These are phyloP conservation scores for Dryoscopus gambensis DNA, from an alignment of 2,113 vertebrate species.

Conservation along the genomic window DNA sequence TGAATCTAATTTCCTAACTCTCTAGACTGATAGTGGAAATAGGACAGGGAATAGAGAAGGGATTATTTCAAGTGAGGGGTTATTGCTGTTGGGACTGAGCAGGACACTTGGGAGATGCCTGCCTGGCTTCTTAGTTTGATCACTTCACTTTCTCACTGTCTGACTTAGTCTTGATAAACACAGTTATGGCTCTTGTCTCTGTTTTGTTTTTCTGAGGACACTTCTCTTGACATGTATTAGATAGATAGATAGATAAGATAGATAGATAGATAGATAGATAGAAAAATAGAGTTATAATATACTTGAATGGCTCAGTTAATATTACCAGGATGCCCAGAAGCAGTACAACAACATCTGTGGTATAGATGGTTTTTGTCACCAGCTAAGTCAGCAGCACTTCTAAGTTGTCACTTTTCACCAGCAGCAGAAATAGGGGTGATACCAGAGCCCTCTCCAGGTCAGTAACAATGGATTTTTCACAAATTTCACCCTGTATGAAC, in stretches of 20 bases:
- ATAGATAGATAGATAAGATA: not conserved
- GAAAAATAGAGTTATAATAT: not conserved
- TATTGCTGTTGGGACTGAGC: not conserved
- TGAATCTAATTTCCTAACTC: not conserved
- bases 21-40: not conserved
- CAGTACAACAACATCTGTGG: not conserved
- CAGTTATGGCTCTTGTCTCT: not conserved
- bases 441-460: not conserved
- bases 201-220: not conserved
- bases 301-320: not conserved
- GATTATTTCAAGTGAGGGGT: not conserved
- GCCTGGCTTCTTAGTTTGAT: not conserved
- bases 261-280: not conserved
- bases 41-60: not conserved
- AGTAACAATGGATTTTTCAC: not conserved
- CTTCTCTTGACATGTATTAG: not conserved
- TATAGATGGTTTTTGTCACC: not conserved
- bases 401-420: not conserved
- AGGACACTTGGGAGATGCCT: not conserved
- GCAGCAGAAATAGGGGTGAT: not conserved
- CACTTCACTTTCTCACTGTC: not conserved
- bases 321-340: not conserved
- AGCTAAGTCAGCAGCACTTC: not conserved
- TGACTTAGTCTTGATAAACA: not conserved
- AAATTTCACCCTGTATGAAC: not conserved